A percentile compares a stretch with the other conserved stretches of the same genome.
phyloP scores from a whole-genome alignment of 37 sponge, comb jelly and placozoan genomes.

The Bolinopsis microptera region DNA sequence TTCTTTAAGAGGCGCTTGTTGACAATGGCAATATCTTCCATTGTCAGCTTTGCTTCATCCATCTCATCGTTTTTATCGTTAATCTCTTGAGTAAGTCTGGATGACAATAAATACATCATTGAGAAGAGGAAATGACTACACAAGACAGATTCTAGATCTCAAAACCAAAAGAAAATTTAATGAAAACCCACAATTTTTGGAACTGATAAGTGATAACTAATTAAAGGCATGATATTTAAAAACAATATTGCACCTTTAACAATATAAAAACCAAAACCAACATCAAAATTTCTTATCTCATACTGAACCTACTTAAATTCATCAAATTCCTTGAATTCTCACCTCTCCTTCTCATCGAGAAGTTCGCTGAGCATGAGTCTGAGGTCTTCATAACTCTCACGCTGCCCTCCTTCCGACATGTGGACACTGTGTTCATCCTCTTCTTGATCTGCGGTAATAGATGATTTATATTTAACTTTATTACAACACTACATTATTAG shows the following conservation, averaged over 20 bases:
- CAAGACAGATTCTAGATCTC: too few relatives aligned
- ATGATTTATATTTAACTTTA: too few relatives aligned
- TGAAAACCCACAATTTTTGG: too few relatives aligned
- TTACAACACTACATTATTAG: too few relatives aligned
- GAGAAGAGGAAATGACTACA: too few relatives aligned
- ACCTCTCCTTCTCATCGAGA: conserved; percentile 58
- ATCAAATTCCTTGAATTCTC: too few relatives aligned
- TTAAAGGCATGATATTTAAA: not conserved
- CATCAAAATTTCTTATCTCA: too few relatives aligned
- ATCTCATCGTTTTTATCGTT: conserved; percentile 50
- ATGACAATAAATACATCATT: too few relatives aligned
- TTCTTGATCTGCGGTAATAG: not conserved
- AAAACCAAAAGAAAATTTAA: too few relatives aligned
- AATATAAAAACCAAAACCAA: too few relatives aligned
- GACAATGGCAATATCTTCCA: conserved; percentile 48
- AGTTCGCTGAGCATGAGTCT: conserved; percentile 56
- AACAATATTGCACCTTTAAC: too few relatives aligned
- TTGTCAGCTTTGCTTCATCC: conserved; percentile 32
- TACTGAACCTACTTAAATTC: too few relatives aligned
- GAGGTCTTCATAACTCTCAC: conserved; percentile 61
- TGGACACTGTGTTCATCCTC: conserved; percentile 5
- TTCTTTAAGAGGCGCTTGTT: conserved; percentile 31
- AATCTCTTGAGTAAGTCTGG: conserved; percentile 50
- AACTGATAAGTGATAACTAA: not conserved
- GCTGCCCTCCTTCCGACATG: conserved; percentile 44